Base-by-base conservation (phyloP, 2,113 vertebrate species). In the Engraulis encrasicolus region DNA sequence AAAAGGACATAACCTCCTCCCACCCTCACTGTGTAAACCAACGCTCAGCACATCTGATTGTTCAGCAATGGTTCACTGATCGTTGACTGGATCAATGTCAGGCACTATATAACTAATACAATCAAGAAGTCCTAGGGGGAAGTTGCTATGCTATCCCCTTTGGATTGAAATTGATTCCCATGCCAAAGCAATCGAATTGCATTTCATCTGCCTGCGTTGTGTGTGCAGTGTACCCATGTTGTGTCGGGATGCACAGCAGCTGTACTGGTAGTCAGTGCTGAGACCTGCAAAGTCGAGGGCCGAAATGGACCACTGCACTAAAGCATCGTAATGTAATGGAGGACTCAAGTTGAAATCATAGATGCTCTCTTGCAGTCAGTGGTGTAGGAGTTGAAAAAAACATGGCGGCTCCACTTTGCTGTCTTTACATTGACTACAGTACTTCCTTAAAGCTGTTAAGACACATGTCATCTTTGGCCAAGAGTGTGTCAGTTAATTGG, bases 381-480 rank as follows among this genome's bases (percentile, higher is more conserved):
- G 12, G 61, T 71, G 23, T 12, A 31, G 58, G 58, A 45, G 52
- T n/a, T 20, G 4, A n/a, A n/a, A n/a, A n/a, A n/a, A 58, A 23
- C 18, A 58, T 1, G 6, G 9, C 9, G 31, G 2, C 27, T 34
- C 9, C 27, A 31, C 61, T 71, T 15, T 17, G 61, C 61, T 71
- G 61, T 31, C 27, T 71, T 23, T 34, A 71, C 23, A 74, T 74
- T 74, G 27, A 31, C 27, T 74, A n/a, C n/a, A n/a, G n/a, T n/a
- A 31, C 66, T 74, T 74, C 23, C 66, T 36, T 74, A 74, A 74
- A 74, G 66, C 17, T 27, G 66, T 74, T 74, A 74, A 31, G 66
- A 15, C 31, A 34, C 66, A 3, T 34, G n/a, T 31, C 31, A 34
- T 15, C 27, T 11, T 74, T 74, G 66, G 9, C 31, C 34, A 31